Conservation (phyloP, 2,113 vertebrate species). For the Xyliphius kryptos region DNA sequence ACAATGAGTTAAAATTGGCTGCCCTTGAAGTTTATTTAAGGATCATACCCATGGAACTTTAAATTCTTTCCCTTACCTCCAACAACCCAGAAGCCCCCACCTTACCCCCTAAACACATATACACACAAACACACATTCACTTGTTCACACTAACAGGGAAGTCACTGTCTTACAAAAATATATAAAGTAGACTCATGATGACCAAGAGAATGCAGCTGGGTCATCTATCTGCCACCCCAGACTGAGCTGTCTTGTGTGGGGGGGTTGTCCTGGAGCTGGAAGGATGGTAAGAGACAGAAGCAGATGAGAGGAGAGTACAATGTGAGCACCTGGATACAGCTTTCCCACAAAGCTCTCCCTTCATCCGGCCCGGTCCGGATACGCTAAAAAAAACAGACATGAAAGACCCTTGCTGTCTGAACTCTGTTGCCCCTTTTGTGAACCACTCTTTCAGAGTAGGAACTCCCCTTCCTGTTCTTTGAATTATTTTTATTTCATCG, state of each 20-base stretch:
- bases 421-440: conserved; percentile 14
- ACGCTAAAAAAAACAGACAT: conserved; percentile 26
- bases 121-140: conserved; percentile 11
- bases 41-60: background rate
- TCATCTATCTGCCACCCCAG: conserved; percentile 37
- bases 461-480: conserved; percentile 37
- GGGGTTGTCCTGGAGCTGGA: too few relatives aligned
- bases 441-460: conserved; percentile 25
- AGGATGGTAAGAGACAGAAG: too few relatives aligned
- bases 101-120: conserved; percentile 2
- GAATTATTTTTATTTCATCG: conserved; percentile 33
- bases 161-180: conserved; percentile 38
- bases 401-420: conserved; percentile 38
- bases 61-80: background rate
- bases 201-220: conserved; percentile 49
- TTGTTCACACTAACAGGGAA: conserved; percentile 32
- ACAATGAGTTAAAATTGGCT: background rate
- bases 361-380: conserved; percentile 35
- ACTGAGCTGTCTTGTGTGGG: conserved; percentile 19
- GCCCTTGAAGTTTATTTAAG: conserved; percentile 16
- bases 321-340: conserved; percentile 43
- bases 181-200: conserved; percentile 40
- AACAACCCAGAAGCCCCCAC: background rate
- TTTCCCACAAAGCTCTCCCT: conserved; percentile 30
- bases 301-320: conserved; percentile 24